Percentiles rank a stretch among this genome's conserved stretches.
Evolutionary conservation across 1,140 invertebrate genomes (phyloP).

Genomic region (Macrobrachium rosenbergii): DNA sequence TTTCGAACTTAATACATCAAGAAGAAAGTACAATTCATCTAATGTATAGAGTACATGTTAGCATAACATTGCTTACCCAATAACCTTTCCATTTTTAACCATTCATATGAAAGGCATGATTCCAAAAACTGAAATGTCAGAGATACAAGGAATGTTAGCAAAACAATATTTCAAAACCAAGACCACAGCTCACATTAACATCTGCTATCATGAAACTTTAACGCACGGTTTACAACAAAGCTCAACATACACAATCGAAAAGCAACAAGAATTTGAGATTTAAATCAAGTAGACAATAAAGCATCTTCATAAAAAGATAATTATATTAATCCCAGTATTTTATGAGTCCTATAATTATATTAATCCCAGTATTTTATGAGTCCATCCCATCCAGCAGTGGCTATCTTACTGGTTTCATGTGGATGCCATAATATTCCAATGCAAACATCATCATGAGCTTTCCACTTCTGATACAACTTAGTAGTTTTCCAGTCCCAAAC

Average conservation of each 20-base stretch:
- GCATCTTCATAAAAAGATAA: background rate
- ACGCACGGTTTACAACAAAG: too few relatives aligned
- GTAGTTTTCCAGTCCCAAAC: constrained; percentile 99
- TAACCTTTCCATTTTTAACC: too few relatives aligned
- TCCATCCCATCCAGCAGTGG: constrained; percentile 98
- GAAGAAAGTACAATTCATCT: too few relatives aligned
- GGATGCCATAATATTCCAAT: constrained; percentile 97
- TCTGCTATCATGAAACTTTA: too few relatives aligned
- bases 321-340: constrained; percentile 95
- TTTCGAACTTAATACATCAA: too few relatives aligned
- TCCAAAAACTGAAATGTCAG: too few relatives aligned
- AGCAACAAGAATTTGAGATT: background rate
- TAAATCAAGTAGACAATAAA: background rate
- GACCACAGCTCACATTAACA: too few relatives aligned
- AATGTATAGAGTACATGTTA: too few relatives aligned
- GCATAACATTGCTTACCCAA: too few relatives aligned
- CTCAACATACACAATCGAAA: background rate
- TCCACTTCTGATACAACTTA: constrained; percentile 98
- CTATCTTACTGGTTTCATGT: constrained; percentile 96
- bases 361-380: constrained; percentile 99
- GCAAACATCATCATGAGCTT: constrained; percentile 98
- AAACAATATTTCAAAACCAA: too few relatives aligned
- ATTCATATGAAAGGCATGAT: too few relatives aligned
- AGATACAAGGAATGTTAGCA: too few relatives aligned
- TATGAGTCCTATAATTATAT: constrained; percentile 80